Evolutionary conservation across 2,113 vertebrate genomes (phyloP), one percentile per base, ranked within the genome.

Genomic region (Poeciliopsis turrubarensis): DNA sequence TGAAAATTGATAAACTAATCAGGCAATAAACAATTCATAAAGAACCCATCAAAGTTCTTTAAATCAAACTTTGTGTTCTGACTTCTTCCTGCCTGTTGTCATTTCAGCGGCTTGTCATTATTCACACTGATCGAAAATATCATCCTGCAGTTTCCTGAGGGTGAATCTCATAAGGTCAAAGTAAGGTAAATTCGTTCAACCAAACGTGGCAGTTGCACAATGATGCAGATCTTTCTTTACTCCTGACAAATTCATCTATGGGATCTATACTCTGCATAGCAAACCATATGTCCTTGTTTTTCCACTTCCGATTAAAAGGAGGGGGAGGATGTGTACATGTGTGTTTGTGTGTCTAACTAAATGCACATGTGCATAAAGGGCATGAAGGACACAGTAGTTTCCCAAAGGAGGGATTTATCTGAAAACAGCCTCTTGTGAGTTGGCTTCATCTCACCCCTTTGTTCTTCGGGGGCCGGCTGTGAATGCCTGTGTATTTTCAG

Each of bases 341-440:
- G 39, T 41, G 39, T 41, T 3, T 41, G 13, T 41, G 39, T 41
- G 82, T 14, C 25, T 66, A 83, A 77, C 74, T 73, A 57, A 19
- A 63, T 65, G 73, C 61, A 70, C 72, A 75, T 87, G 80, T 83
- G 74, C 73, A 66, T 87, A 76, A 87, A 91, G 86, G 83, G 75
- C 83, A 90, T 26, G 9, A 71, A 75, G 75, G 77, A 86, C 75
- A 62, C 75, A 79, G 80, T 80, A 41, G 75, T 87, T 68, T 89
- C 84, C 80, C 77, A 0, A 75, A 84, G 80, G 79, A 86, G 81
- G 72, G 69, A 71, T 87, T 85, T 77, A 86, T 90, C 80, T 83
- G 70, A 71, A 73, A 79, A 78, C 62, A 82, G 67, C 78, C 73
- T 92, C 86, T 82, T 85, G 66, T 86, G 91, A 91, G 91, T 89